phyloP scores from a whole-genome alignment of 2,888 invertebrate species.

The Agrotis segetum region DNA sequence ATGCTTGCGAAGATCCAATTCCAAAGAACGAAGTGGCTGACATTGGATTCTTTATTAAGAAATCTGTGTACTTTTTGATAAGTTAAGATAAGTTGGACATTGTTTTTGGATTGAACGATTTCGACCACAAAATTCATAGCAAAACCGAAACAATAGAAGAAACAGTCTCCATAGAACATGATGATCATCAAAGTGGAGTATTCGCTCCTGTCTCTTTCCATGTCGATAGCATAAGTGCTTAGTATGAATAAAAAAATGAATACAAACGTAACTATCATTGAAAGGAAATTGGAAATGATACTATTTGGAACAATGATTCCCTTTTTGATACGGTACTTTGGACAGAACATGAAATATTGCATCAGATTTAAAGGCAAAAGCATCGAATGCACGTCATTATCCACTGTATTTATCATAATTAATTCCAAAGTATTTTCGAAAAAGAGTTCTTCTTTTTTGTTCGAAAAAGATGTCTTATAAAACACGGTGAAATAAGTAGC shows the following conservation, averaged over 20 bases:
- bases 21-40: not conserved
- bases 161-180: not conserved
- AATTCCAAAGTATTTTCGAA: not conserved
- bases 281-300: not conserved
- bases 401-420: constrained; percentile 2
- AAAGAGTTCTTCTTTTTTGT: not conserved
- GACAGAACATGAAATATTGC: constrained; percentile 19
- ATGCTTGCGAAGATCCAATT: constrained; percentile 11
- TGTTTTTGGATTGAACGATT: not conserved
- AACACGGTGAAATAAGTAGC: not conserved
- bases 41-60: constrained; percentile 2
- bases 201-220: not conserved
- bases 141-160: constrained; percentile 5
- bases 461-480: not conserved
- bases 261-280: constrained; percentile 3
- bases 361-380: constrained; percentile 40
- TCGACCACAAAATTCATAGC: not conserved
- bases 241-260: not conserved
- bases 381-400: constrained; percentile 33
- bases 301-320: constrained; percentile 6
- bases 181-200: not conserved
- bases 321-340: constrained; percentile 20
- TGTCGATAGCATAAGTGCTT: not conserved
- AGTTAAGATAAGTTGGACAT: not conserved
- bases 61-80: constrained; percentile 29